Evolutionary conservation across 2,888 invertebrate species (phyloP), one percentile per base, ranked within the genome.

Genomic region (Linnaemya tessellans): DNA sequence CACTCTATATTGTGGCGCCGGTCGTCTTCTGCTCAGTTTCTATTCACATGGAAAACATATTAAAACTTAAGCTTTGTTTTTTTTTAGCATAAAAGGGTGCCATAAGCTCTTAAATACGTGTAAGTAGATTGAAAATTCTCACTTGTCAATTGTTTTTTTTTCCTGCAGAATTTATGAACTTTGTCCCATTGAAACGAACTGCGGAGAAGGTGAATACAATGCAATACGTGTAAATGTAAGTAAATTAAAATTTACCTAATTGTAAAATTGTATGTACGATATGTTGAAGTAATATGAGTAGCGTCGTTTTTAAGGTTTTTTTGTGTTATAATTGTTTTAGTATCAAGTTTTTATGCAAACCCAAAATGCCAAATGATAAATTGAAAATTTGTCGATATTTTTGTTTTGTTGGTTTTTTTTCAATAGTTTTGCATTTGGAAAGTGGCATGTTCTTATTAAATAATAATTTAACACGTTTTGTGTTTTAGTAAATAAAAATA

Each of bases 221-320:
- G 92, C 92, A 3, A 90, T 92, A 80, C 91, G 92, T 79, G 90
- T 91, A 64, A 91, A 91, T 89, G 92, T 92, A 77, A 90, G 90
- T 89, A 88, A 67, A 58, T 58, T 71, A 38, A 62, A 41, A 60
- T 60, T 64, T 46, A 64, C 62, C 64, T 68, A 67, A 74, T 80
- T 80, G 67, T 54, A 80, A 80, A 70, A 71, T 65, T 71, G 38
- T 65, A 58, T 25, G 22, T 74, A 13, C 11, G 10, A 38, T 71
- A 58, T 25, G n/a, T 74, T 43, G 64, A 74, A 18, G 67, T 75
- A 83, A 79, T 80, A 65, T 65, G 75, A 80, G 79, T 51, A 80
- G 64, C 38, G 46, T 71, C 46, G 74, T 46, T 79, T 75, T 62
- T 51, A 49, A 18, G 7, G 54, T 25, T 68, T 54, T 49, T 70